Evolutionary conservation across 2,888 invertebrate genomes (phyloP), one percentile per base, ranked within the genome.

Genomic region (Plagiodera versicolora): DNA sequence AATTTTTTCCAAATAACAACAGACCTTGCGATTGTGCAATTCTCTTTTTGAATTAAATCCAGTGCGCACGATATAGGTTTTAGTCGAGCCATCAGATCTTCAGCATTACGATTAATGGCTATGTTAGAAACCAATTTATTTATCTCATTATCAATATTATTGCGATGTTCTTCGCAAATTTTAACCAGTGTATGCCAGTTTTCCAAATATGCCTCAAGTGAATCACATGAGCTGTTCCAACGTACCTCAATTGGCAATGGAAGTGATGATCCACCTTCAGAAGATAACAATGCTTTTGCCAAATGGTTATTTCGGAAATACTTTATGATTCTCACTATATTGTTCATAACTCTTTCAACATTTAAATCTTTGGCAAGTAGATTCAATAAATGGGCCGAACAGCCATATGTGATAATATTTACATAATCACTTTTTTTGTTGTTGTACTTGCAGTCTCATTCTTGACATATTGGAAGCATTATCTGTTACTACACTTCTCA

Each of bases 151-250:
- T 32, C 32, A 32, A 32, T 32, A 32, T 32, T 32, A 8, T 8
- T 10, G 32, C 32, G 32, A 32, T 32, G 11, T 32, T 32, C 32
- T 24, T 24, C 24, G 24, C 24, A 32, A 32, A 32, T 32, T 49
- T 49, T 49, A 49, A 49, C 49, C 19, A 24, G 32, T 32, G 20
- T 49, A 49, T n/a, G 28, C 49, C 49, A 49, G 49, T 49, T 49
- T 49, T 49, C 20, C 49, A 49, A 49, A 47, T 47, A 39, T 39
- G 39, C 39, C 39, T 24, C 39, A 39, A 39, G 39, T 39, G 39
- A 39, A 39, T 39, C 39, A 39, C 39, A 39, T 39, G 39, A 39
- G 39, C 24, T 24, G 24, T 24, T 24, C 24, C 24, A 24, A 24
- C 24, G 24, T 24, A 24, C 24, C 24, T 24, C 24, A 24, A 24